These are phyloP conservation scores for Salticus scenicus DNA, from an alignment of 2,888 invertebrate genomes.

Conservation along the genomic window DNA sequence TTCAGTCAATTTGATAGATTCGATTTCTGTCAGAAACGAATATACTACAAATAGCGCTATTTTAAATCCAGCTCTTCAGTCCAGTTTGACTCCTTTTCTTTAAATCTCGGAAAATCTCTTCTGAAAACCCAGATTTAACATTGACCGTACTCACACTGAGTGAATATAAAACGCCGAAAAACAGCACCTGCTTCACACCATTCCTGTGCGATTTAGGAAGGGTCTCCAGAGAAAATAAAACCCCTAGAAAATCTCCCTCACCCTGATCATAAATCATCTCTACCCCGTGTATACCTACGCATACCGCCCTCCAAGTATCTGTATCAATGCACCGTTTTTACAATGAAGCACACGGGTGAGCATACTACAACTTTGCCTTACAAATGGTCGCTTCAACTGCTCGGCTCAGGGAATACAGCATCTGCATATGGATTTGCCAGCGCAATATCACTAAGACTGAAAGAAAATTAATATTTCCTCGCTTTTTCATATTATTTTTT, in stretches of 20 bases:
- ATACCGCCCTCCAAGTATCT: conserved; percentile 25
- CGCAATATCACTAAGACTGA: not conserved
- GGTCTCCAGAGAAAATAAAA: conserved; percentile 54
- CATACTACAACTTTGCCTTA: conserved; percentile 15
- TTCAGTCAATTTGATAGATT: too few species aligned
- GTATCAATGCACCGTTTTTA: conserved; percentile 52
- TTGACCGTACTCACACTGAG: conserved; percentile 1
- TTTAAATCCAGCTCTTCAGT: not conserved
- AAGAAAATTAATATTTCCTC: not conserved
- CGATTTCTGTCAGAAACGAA: too few species aligned
- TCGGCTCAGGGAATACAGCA: not conserved
- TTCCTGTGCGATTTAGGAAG: conserved; percentile 28
- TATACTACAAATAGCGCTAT: not conserved
- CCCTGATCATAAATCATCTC: conserved; percentile 60
- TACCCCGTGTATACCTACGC: conserved; percentile 37
- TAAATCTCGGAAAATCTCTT: not conserved
- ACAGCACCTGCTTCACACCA: conserved; percentile 46
- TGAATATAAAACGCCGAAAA: conserved; percentile 33
- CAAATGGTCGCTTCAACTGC: conserved; percentile 42
- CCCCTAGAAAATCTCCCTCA: conserved; percentile 43
- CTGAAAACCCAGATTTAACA: conserved; percentile 6
- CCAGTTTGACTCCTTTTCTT: not conserved
- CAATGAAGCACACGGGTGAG: conserved; percentile 38
- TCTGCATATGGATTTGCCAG: conserved; percentile 12
- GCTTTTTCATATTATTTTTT: too few species aligned